A percentile compares a stretch with the other conserved stretches of the same genome.
phyloP scores from a whole-genome alignment of 2,113 vertebrate species.

The Mesocricetus auratus region DNA sequence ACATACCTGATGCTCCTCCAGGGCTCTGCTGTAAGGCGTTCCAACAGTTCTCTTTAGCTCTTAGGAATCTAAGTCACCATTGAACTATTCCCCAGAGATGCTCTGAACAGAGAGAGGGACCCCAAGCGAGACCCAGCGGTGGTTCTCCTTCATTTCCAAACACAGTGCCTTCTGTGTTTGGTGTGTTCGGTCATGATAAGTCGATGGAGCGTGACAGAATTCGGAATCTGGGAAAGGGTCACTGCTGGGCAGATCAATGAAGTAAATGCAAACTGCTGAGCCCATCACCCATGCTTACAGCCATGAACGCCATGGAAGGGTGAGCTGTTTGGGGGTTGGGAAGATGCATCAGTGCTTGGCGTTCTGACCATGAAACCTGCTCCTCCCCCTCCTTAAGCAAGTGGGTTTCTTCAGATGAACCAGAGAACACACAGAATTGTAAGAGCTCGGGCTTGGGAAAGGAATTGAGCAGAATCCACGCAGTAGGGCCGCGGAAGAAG shows the following conservation, averaged over 20 bases:
- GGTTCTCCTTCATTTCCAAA: slow-evolving; percentile 36
- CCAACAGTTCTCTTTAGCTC: background rate
- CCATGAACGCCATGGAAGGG: accelerated
- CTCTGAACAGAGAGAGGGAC: slow-evolving; percentile 13
- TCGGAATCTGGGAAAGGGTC: background rate
- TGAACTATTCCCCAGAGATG: background rate
- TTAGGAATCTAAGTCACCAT: background rate
- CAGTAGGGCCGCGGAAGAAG: background rate
- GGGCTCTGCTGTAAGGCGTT: background rate
- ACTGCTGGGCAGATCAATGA: background rate
- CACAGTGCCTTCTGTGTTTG: background rate
- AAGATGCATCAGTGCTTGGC: background rate
- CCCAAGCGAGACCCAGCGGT: background rate
- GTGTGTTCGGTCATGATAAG: background rate
- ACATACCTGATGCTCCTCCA: background rate
- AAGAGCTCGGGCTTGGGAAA: background rate
- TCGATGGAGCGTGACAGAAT: background rate
- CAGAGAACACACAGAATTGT: background rate
- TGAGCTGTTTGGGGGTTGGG: background rate
- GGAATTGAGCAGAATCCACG: background rate
- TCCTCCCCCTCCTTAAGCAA: background rate
- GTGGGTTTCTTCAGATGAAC: background rate
- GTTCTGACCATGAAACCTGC: background rate
- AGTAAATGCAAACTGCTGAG: background rate
- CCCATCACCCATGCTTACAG: background rate